These are phyloP conservation scores for Dipus sagitta DNA, from an alignment of 2,797 vertebrate species.

Conservation along the genomic window DNA sequence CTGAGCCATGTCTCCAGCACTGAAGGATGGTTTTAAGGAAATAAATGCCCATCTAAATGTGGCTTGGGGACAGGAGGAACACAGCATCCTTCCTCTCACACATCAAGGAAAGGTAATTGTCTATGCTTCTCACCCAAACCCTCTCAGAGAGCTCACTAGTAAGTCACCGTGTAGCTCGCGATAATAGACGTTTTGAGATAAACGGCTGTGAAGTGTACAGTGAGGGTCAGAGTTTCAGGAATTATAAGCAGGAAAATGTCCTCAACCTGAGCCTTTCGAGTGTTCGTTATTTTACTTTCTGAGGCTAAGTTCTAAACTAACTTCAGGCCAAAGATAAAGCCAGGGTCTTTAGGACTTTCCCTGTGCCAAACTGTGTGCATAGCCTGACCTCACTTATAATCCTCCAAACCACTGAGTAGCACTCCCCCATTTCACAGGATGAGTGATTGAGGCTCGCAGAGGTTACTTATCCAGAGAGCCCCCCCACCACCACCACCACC, in stretches of 20 bases:
- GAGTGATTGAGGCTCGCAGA: neutral
- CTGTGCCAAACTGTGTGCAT: neutral
- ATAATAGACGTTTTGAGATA: slow-evolving; percentile 19
- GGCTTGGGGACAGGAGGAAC: neutral
- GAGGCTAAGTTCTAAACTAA: neutral
- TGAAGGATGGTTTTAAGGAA: neutral
- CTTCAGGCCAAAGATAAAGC: slow-evolving; percentile 62
- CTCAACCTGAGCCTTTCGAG: slow-evolving; percentile 36
- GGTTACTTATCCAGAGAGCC: neutral
- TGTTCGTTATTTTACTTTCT: slow-evolving; percentile 58
- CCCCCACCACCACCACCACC: no score
- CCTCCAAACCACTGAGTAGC: neutral
- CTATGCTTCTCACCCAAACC: neutral
- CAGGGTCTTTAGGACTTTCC: neutral
- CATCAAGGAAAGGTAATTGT: neutral
- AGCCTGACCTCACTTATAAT: neutral
- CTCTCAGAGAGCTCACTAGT: neutral
- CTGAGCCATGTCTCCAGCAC: no score
- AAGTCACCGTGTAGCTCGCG: neutral
- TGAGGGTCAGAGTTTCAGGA: neutral
- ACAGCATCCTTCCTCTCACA: neutral
- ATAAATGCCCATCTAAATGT: neutral
- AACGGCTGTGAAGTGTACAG: neutral
- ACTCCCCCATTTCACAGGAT: neutral
- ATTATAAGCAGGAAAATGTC: slow-evolving; percentile 18